Evolutionary conservation across 1,140 invertebrate genomes (phyloP), one percentile per base, ranked within the genome.

Genomic region (Drosophila kepulauana): DNA sequence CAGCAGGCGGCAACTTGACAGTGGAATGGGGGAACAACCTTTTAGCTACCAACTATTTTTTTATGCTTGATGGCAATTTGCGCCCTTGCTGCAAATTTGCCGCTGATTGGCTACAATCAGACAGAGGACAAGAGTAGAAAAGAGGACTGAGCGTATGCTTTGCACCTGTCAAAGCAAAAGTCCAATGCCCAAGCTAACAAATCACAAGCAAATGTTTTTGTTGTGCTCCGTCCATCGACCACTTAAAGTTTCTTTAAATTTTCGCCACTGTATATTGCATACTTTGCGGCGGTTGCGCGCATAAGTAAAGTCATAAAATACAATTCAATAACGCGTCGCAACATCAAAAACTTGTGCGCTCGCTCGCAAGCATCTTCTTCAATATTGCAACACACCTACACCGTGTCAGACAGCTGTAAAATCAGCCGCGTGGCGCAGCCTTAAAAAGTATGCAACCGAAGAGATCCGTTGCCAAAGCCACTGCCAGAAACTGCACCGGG

Each of bases 61-160:
- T 82, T 88, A 89, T 84, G 80, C 85, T 88, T 80, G 84, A 84
- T 88, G 81, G 85, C 84, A 89, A 88, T 88, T 88, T 88, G 81
- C 84, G 85, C 84, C 80, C 80, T 25, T 75, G 78, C 81, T 89
- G 75, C 85, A 78, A 88, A 88, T 88, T 88, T 84, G 85, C 84
- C 74, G 78, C 84, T 88, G 84, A 88, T 88, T 88, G 85, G 84
- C 77, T 81, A 77, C 85, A 84, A 78, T 82, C 51, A 69, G 59
- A 43, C 61, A 25, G 59, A 5, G 67, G 25, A 56, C 48, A 33
- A 63, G 66, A n/a, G 11, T 8, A 20, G 41, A 63, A 43, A 46
- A 59, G 52, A 45, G 43, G 51, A 76, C 51, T 72, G 58, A 45
- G 65, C 35, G 56, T 49, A 25, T 57, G 33, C 48, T 63, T 69